Base-by-base conservation (phyloP, 2,797 vertebrate genomes). In the Hippopotamyrus pictus region DNA sequence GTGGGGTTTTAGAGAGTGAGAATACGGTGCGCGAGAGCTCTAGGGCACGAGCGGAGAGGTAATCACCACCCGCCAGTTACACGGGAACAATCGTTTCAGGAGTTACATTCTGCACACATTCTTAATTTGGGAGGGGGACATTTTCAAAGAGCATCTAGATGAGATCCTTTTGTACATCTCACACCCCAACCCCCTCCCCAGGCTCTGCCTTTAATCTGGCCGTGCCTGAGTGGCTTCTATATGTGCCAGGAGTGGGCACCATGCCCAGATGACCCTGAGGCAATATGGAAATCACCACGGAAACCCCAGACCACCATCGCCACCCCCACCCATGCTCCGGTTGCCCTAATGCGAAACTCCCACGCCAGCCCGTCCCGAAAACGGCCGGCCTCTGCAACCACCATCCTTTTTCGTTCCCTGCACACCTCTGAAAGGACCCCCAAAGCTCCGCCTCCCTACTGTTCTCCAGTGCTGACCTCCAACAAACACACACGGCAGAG, bases 101-200 rank as follows among this genome's bases (percentile, higher is more conserved):
- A 94, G 92, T 93, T 94, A 91, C 92, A 46, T 91, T 94, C 95
- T 95, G 94, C 94, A 93, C 92, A 1, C 86, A 93, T 94, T 96
- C 95, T 94, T 96, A 95, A 96, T 96, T 96, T 96, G 94, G 94
- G 92, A 92, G 95, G 96, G 96, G 96, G 95, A 96, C 65, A 84
- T 84, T 84, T 84, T 54, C 29, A 33, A 54, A 57, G 57, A 59
- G 50, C 12, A 65, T 59, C 95, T 95, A 96, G 95, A 96, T 95
- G 94, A 94, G 93, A 89, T 93, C 94, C 95, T 94, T 96, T 96
- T 96, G 95, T 96, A 95, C 93, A 95, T 92, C 92, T 57, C 76
- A 33, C 89, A 50, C 83, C 46, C 83, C 83, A 44, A 85, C 37
- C 90, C 50, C 84, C 59, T 46, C 41, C 62, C 57, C 22, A 94